Base-by-base conservation (phyloP, 2,113 vertebrate species). In the Prunella himalayana region DNA sequence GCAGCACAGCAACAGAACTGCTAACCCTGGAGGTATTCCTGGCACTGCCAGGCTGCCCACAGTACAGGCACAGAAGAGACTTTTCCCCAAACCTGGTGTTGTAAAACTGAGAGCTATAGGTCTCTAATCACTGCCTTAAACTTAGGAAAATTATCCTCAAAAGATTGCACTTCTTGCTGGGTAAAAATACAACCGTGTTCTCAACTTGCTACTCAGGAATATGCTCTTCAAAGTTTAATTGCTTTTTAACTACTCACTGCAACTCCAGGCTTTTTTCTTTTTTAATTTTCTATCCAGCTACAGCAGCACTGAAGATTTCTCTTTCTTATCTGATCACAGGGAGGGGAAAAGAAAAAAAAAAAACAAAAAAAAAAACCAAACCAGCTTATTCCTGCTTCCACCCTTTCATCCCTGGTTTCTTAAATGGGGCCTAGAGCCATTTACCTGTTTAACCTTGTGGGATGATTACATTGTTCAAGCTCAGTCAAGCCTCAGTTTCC, bases 341-440 rank as follows among this genome's bases (percentile, higher is more conserved):
- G 8, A 27, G n/a, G 54, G 73, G 61, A 84, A 17, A 33, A 47
- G 24, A 37, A 59, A 78, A 65, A 84, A 17, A 33, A 47, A 25
- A 39, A n/a, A n/a, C 17, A 51, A 53, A 72, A 69, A 78, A 75
- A 82, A 50, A 66, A 75, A 65, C 84, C 65, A 78, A 7, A 56
- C 23, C 59, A 73, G 82, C 61, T 90, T 96, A 84, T 92, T 92
- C 68, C 44, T 86, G n/a, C 66, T 96, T 71, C 77, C 8, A 90
- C 39, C 22, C 86, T 93, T 96, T 97, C 68, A 95, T 93, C 72
- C 68, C 56, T 71, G 39, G n/a, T 88, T 95, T 95, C 93, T 90
- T 93, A 83, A 92, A 71, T 11, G 53, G 33, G 21, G 64, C 92
- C 88, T 92, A 86, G 83, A 96, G 90, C 65, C 44, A 92, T 95